Evolutionary conservation across 2,797 vertebrate genomes (phyloP).

Genomic region (Ceryle rudis): DNA sequence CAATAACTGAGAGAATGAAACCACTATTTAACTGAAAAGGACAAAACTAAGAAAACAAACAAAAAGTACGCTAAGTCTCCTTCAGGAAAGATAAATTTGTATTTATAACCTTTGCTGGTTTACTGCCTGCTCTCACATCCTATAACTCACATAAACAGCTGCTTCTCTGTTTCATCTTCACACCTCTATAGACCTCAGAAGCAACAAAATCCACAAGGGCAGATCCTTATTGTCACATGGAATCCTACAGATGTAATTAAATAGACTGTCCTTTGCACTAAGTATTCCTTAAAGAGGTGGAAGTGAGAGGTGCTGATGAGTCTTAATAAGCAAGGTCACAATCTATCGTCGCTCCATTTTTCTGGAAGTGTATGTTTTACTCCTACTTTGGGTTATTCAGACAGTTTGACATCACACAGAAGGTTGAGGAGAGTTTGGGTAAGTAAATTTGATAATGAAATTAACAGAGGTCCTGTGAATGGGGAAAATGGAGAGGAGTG

Average conservation of each 20-base stretch:
- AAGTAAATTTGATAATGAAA: not conserved
- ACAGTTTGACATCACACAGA: not conserved
- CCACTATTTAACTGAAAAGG: not conserved
- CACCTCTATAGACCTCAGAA: not conserved
- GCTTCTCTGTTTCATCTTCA: not conserved
- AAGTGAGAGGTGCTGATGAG: not conserved
- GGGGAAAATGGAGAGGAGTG: not conserved
- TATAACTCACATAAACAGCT: not conserved
- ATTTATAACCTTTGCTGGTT: constrained; percentile 9
- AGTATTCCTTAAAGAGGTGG: not conserved
- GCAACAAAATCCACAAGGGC: not conserved
- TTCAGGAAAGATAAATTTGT: not conserved
- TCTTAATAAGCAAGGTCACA: not conserved
- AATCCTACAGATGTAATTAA: not conserved
- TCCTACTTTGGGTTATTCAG: not conserved
- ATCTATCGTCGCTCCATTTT: not conserved
- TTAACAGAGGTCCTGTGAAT: not conserved
- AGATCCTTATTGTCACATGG: not conserved
- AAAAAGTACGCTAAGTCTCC: not conserved
- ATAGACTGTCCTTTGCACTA: not conserved
- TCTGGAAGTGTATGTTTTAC: not conserved
- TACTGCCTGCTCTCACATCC: not conserved
- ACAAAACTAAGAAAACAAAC: not conserved
- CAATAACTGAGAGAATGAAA: not conserved
- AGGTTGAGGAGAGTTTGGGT: not conserved